Base-by-base conservation (phyloP, 2,888 invertebrate genomes). In the Cheilosia grossa region DNA sequence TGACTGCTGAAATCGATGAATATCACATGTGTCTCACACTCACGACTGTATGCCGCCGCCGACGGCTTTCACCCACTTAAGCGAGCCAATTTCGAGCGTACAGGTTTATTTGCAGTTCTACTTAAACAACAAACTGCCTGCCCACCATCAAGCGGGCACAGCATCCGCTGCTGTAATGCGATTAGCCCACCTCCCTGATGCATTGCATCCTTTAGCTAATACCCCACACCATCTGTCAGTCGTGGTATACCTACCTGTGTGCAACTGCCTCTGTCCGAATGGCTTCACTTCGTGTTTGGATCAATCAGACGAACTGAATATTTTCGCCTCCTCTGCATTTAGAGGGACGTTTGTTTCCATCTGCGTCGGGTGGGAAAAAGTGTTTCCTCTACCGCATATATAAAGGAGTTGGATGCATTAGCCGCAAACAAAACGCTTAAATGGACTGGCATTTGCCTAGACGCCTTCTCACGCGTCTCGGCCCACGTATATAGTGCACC, bases 401-500 rank as follows among this genome's bases (percentile, higher is more conserved):
- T 7, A 27, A 27, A 73, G 44, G 44, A 33, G 54, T 53, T 51
- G 63, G 63, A 24, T 73, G 54, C 72, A 72, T 72, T 72, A 61
- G 61, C 72, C 44, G 17, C 66, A 27, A 66, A 53, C 37, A 53
- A 40, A 66, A 66, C 44, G 30, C 54, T 63, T 4, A 21, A 49
- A 61, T 77, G 69, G 27, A 56, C 21, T 56, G 51, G 51, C 51
- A 79, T 79, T 72, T 27, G 19, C 42, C 3, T 53, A 40, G 37
- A 79, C 73, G 53, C 79, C 73, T 59, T 54, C 40, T 66, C 53
- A 79, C 59, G 66, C 59, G 53, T 21, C 51, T 33, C 10, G 21
- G n/a, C 81, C 81, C 69, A 82, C 82, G 33, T 21, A n/a, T 21
- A n/a, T 30, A 2, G 51, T 64, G 42, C 81, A 81, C 74, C 81